phyloP scores from a whole-genome alignment of 2,888 invertebrate species.

The Pilophorus perplexus region DNA sequence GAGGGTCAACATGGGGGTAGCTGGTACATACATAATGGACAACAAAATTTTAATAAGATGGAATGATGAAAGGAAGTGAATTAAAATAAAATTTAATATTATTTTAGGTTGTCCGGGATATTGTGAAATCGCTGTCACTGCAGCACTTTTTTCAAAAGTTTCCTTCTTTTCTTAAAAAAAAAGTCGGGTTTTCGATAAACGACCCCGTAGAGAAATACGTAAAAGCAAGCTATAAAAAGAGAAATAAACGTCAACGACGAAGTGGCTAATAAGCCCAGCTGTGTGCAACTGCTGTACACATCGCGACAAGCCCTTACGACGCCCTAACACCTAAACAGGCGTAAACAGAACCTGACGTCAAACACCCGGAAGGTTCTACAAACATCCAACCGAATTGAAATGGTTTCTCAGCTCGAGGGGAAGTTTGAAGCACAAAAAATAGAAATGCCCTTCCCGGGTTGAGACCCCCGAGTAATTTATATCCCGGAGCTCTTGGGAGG shows the following conservation, averaged over 20 bases:
- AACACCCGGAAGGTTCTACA: conserved; percentile 22
- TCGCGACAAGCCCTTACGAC: conserved; percentile 1
- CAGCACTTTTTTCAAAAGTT: too few species aligned
- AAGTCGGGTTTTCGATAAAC: too few species aligned
- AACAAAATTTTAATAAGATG: too few species aligned
- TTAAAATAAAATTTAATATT: too few species aligned
- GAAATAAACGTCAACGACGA: conserved; percentile 2
- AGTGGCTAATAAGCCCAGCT: conserved; percentile 3
- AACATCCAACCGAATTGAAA: conserved; percentile 16
- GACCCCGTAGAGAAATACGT: too few species aligned
- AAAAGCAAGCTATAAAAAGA: too few species aligned
- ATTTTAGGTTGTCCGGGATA: too few species aligned
- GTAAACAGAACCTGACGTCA: conserved; percentile 13
- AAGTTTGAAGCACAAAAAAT: conserved; percentile 1
- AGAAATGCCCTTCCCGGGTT: conserved; percentile 2
- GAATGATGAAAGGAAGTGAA: too few species aligned
- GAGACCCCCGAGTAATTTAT: conserved; percentile 8
- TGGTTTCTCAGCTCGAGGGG: not conserved
- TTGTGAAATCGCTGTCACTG: too few species aligned
- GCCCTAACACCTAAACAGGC: conserved; percentile 8
- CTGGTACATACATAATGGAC: too few species aligned
- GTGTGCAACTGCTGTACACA: not conserved
- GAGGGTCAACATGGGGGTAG: too few species aligned
- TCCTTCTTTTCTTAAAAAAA: too few species aligned
- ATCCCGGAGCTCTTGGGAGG: not conserved